These are phyloP conservation scores for Oreochromis aureus DNA, from an alignment of 2,113 vertebrate species.

Conservation along the genomic window DNA sequence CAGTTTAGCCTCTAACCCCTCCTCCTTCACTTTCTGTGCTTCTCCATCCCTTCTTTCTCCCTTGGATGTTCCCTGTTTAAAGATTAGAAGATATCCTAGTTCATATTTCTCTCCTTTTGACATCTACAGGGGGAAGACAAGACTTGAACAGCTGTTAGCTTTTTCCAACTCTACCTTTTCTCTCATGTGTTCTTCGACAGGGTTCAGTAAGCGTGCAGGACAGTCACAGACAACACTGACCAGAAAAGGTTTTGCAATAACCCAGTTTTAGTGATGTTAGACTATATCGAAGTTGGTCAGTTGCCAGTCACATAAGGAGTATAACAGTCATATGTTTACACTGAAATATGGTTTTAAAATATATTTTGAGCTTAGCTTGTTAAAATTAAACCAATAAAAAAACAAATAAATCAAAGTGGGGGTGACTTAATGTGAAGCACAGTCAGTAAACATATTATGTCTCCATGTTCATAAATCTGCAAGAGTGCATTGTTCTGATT, in stretches of 20 bases:
- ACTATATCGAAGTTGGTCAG: neutral
- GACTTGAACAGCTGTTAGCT: neutral
- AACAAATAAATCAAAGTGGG: neutral
- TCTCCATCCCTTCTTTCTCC: neutral
- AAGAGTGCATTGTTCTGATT: neutral
- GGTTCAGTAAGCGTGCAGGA: neutral
- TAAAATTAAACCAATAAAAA: neutral
- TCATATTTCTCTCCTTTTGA: neutral
- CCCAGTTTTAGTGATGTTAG: neutral
- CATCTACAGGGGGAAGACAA: neutral
- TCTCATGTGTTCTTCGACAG: neutral
- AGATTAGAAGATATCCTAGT: neutral
- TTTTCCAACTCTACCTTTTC: neutral
- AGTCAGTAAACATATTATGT: neutral
- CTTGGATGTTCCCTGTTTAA: neutral
- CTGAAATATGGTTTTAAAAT: neutral
- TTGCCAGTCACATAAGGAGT: neutral
- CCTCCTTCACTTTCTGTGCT: neutral
- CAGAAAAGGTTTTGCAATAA: neutral
- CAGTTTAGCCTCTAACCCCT: neutral
- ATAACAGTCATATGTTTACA: accelerated
- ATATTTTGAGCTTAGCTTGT: neutral
- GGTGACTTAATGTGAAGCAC: neutral
- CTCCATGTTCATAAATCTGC: neutral
- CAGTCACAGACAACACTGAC: neutral